A percentile compares a stretch with the other conserved stretches of the same genome.
Conservation (phyloP, 2,888 invertebrate species). For the Drosophila dives region DNA sequence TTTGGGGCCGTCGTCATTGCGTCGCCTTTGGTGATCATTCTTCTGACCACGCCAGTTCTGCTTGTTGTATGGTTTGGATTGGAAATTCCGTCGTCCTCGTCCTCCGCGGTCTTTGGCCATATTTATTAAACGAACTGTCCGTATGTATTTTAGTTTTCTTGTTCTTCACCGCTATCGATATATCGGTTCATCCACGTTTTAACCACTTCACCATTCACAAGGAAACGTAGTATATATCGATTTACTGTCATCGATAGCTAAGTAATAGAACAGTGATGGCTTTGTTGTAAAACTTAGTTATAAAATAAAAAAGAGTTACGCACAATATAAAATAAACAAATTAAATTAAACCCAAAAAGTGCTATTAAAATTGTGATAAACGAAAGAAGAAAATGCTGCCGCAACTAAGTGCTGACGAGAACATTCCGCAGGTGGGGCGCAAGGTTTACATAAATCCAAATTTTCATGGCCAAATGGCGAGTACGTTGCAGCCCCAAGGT, state of each 20-base stretch:
- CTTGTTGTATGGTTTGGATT: constrained; percentile 64
- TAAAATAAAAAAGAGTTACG: constrained; percentile 10
- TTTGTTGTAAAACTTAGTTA: constrained; percentile 30
- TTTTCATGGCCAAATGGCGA: constrained; percentile 62
- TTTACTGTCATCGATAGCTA: constrained; percentile 6
- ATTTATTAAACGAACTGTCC: constrained; percentile 36
- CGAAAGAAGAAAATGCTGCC: constrained; percentile 56
- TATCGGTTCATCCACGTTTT: constrained; percentile 15
- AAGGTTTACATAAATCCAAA: constrained; percentile 84
- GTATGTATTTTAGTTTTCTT: constrained; percentile 5
- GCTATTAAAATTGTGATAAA: constrained; percentile 24
- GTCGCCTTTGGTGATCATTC: constrained; percentile 35
- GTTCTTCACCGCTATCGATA: constrained; percentile 18
- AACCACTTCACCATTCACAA: constrained; percentile 35
- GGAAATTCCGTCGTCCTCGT: constrained; percentile 49
- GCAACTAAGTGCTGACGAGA: constrained; percentile 59
- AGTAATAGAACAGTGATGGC: constrained; percentile 5
- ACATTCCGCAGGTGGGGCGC: constrained; percentile 84
- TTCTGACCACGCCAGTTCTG: constrained; percentile 67
- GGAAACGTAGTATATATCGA: constrained; percentile 7
- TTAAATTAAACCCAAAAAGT: constrained; percentile 2
- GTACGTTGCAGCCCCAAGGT: constrained; percentile 58
- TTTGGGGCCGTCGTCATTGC: constrained; percentile 24
- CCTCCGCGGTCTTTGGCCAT: constrained; percentile 65
- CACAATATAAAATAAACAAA: neutral